Conservation (phyloP, 2,113 vertebrate genomes). For the Gobiocypris rarus region DNA sequence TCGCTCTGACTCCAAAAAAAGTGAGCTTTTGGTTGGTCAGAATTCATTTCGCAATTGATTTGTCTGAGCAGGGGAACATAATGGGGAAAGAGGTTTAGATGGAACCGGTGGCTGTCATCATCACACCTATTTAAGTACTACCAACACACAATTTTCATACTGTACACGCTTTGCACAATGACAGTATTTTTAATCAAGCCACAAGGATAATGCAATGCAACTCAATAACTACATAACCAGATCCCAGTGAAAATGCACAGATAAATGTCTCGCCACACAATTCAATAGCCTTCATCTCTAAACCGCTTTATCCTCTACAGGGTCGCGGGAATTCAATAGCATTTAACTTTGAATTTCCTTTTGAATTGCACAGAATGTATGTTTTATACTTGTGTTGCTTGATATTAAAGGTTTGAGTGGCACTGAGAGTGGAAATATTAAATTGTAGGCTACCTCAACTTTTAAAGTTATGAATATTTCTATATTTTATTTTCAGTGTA, state of each 20-base stretch:
- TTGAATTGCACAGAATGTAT: not conserved
- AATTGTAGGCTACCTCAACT: not conserved
- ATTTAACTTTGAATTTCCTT: not conserved
- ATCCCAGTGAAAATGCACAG: not conserved
- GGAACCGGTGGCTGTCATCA: constrained; percentile 1
- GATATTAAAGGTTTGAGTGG: no score
- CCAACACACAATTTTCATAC: not conserved
- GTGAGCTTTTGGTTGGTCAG: constrained; percentile 33
- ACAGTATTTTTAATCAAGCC: constrained; percentile 17
- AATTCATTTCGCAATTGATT: constrained; percentile 50
- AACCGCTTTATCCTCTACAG: no score
- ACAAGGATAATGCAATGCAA: constrained; percentile 10
- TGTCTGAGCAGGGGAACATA: constrained; percentile 13
- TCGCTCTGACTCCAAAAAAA: constrained; percentile 29
- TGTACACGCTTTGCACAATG: not conserved
- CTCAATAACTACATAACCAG: not conserved
- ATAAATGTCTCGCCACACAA: not conserved
- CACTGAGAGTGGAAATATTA: not conserved
- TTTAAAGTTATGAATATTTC: not conserved
- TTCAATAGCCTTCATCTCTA: not conserved
- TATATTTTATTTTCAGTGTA: not conserved
- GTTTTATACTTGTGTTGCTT: not conserved
- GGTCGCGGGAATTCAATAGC: not conserved
- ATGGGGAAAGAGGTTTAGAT: not conserved
- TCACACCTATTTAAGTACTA: not conserved